Percentiles rank a stretch among this genome's conserved stretches.
Evolutionary conservation across 2,888 invertebrate species (phyloP).

Genomic region (Graphium colonna): DNA sequence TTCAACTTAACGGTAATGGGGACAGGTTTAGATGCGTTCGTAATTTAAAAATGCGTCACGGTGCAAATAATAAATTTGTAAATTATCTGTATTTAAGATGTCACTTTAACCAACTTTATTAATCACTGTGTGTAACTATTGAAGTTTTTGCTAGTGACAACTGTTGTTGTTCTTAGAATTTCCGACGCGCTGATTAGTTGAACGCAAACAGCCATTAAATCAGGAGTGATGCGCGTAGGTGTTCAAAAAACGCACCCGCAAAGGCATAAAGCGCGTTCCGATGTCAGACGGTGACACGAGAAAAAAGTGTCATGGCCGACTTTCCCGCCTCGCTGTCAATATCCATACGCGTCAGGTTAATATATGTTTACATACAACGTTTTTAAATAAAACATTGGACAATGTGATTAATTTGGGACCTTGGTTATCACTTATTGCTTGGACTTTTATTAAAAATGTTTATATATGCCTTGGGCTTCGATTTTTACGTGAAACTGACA

Average conservation of each 20-base stretch:
- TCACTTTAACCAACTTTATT: too few species aligned
- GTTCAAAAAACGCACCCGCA: slow-evolving; percentile 33
- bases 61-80: background rate
- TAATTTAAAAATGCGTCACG: background rate
- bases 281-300: slow-evolving; percentile 43
- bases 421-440: slow-evolving; percentile 15
- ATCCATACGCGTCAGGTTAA: slow-evolving; percentile 44
- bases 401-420: slow-evolving; percentile 23
- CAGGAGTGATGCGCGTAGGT: background rate
- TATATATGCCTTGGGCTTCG: too few species aligned
- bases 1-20: background rate
- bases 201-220: background rate
- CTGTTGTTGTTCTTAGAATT: too few species aligned
- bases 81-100: background rate
- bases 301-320: slow-evolving; percentile 53
- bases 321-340: slow-evolving; percentile 57
- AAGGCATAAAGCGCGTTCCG: slow-evolving; percentile 45
- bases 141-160: too few species aligned
- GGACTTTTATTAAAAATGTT: slow-evolving; percentile 19
- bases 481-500: slow-evolving; percentile 8
- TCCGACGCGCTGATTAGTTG: background rate
- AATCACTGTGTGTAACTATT: too few species aligned
- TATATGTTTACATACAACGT: slow-evolving; percentile 38
- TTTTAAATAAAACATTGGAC: slow-evolving; percentile 43
- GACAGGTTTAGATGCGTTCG: slow-evolving; percentile 1